Evolutionary conservation across 2,888 invertebrate genomes (phyloP).

Genomic region (Platerodrilus igneus): DNA sequence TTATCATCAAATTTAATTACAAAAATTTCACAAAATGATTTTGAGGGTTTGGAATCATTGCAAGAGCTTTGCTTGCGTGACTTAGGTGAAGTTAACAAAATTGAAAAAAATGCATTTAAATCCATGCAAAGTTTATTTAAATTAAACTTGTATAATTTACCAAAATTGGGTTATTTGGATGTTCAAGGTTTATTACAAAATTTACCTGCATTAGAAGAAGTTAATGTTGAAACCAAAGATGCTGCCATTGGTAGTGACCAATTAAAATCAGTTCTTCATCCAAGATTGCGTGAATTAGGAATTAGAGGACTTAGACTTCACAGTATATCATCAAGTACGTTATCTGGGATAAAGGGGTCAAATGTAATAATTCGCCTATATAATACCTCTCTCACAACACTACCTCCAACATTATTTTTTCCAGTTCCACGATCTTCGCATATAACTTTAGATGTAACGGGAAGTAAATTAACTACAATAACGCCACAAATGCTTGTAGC

Average conservation of each 20-base stretch:
- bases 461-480: conserved; percentile 71
- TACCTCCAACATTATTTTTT: conserved; percentile 80
- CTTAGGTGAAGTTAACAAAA: conserved; percentile 64
- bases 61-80: conserved; percentile 62
- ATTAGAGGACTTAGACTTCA: conserved; percentile 70
- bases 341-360: conserved; percentile 75
- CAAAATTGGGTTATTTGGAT: conserved; percentile 78
- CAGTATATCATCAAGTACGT: conserved; percentile 74
- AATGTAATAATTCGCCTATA: conserved; percentile 67
- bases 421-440: conserved; percentile 83
- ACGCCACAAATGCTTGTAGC: conserved; percentile 74
- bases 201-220: conserved; percentile 65
- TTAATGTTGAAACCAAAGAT: conserved; percentile 86
- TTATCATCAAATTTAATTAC: conserved; percentile 80
- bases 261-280: conserved; percentile 72
- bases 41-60: conserved; percentile 65
- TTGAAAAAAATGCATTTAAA: conserved; percentile 79
- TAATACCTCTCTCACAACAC: conserved; percentile 71
- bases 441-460: conserved; percentile 71
- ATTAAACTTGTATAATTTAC: conserved; percentile 69
- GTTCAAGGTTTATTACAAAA: conserved; percentile 78
- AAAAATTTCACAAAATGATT: conserved; percentile 70
- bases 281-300: conserved; percentile 68
- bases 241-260: conserved; percentile 76
- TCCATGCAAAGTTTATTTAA: conserved; percentile 64